Percentiles rank a stretch among this genome's conserved stretches.
These are phyloP conservation scores for Tubulanus polymorphus DNA, from an alignment of 2,888 invertebrate genomes.

Conservation along the genomic window DNA sequence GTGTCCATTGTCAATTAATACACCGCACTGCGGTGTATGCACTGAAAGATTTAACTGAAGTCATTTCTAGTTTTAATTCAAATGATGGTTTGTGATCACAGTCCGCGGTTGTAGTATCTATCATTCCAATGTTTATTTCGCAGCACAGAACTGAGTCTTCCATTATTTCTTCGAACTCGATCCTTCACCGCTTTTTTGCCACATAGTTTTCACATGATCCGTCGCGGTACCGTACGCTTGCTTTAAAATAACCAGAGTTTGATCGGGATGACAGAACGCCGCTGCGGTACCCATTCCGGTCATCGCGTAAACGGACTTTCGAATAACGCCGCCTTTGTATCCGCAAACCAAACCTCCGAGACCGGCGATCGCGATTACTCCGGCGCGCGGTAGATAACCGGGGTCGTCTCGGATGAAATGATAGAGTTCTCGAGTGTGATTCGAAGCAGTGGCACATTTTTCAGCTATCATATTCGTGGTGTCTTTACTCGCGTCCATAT, in stretches of 20 bases:
- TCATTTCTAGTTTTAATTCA: too few species aligned
- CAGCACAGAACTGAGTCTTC: too few species aligned
- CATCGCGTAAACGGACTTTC: constrained; percentile 28
- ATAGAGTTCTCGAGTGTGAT: constrained; percentile 22
- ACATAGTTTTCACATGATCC: too few species aligned
- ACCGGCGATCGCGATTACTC: constrained; percentile 38
- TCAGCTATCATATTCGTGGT: constrained; percentile 22
- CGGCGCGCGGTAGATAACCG: constrained; percentile 31
- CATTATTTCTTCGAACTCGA: too few species aligned
- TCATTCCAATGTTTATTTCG: too few species aligned
- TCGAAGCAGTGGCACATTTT: constrained; percentile 24
- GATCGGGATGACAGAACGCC: constrained; percentile 39
- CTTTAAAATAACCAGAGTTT: constrained; percentile 29
- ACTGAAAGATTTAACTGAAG: too few species aligned
- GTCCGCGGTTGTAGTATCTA: too few species aligned
- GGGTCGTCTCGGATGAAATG: constrained; percentile 34
- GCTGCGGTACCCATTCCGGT: constrained; percentile 29
- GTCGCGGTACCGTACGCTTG: too few species aligned
- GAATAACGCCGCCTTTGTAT: constrained; percentile 32
- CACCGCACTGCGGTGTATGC: too few species aligned
- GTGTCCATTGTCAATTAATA: too few species aligned
- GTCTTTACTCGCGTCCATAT: constrained; percentile 22
- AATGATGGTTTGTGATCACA: too few species aligned
- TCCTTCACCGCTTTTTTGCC: too few species aligned
- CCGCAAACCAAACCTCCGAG: constrained; percentile 38